Conservation (phyloP, 2,888 invertebrate species). For the Lasioglossum pauxillum region DNA sequence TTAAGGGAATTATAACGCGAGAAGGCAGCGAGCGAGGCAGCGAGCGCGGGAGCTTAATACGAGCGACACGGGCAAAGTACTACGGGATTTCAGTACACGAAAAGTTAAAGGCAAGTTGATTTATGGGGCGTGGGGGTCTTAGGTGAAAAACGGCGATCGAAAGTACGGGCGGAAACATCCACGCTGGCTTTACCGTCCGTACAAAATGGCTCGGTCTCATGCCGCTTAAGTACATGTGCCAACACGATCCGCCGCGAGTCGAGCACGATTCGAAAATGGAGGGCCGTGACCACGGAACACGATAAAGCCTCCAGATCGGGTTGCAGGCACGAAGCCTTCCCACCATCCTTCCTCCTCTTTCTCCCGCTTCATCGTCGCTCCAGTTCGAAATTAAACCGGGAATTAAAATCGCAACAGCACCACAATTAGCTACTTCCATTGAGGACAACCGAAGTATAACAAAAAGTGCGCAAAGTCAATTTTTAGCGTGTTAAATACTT, state of each 20-base stretch:
- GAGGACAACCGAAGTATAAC: neutral
- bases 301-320: constrained; percentile 59
- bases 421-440: constrained; percentile 12
- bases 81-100: constrained; percentile 49
- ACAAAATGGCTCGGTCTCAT: constrained; percentile 29
- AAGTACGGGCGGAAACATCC: constrained; percentile 49
- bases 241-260: constrained; percentile 52
- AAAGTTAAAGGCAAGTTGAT: constrained; percentile 52
- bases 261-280: constrained; percentile 60
- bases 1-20: constrained; percentile 17
- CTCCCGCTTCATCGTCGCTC: neutral
- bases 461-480: neutral
- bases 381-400: constrained; percentile 7
- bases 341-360: neutral
- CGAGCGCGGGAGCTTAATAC: constrained; percentile 27
- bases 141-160: constrained; percentile 49
- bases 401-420: constrained; percentile 40
- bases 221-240: constrained; percentile 64
- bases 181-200: constrained; percentile 27
- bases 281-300: constrained; percentile 41
- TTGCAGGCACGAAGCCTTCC: constrained; percentile 50
- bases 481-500: neutral
- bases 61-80: constrained; percentile 26
- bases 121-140: constrained; percentile 34
- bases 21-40: neutral